phyloP scores from a whole-genome alignment of 53 echinoderm and acorn worm species.

The Pentamera pediparva region DNA sequence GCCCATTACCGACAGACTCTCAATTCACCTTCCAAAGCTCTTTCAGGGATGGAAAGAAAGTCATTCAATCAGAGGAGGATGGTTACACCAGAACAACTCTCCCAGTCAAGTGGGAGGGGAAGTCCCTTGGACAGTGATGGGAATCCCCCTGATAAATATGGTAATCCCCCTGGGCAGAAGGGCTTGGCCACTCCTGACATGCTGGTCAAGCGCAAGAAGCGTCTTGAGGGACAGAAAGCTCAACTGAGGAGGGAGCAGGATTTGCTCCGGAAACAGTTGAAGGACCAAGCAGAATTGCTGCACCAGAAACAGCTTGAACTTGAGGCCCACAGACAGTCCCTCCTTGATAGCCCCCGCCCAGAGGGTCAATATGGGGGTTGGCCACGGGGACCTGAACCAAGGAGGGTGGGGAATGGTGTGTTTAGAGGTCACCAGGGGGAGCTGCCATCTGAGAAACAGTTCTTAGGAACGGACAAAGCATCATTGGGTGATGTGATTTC shows the following conservation, averaged over 20 bases:
- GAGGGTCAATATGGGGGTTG: not conserved
- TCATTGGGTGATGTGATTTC: too few relatives aligned
- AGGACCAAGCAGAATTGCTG: slow-evolving; percentile 69
- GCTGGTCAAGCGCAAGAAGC: slow-evolving; percentile 44
- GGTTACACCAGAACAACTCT: too few relatives aligned
- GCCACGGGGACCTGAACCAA: too few relatives aligned
- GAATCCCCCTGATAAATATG: too few relatives aligned
- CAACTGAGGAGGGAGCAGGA: slow-evolving; percentile 63
- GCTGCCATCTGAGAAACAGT: not conserved
- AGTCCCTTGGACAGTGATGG: too few relatives aligned
- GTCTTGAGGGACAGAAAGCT: slow-evolving; percentile 47
- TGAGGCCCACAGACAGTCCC: slow-evolving; percentile 32
- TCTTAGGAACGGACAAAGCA: too few relatives aligned
- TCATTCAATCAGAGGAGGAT: too few relatives aligned
- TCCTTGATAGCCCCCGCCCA: not conserved
- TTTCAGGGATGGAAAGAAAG: too few relatives aligned
- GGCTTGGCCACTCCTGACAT: slow-evolving; percentile 33
- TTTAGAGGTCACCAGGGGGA: not conserved
- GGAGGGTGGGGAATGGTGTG: not conserved
- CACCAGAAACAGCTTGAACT: slow-evolving; percentile 61
- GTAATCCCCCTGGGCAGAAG: too few relatives aligned
- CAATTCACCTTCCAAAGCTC: not conserved
- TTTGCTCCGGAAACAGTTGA: slow-evolving; percentile 71
- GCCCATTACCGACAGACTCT: too few relatives aligned
- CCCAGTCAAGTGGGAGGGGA: too few relatives aligned